Evolutionary conservation across 1,140 invertebrate species (phyloP).

Genomic region (Drosophila gunungcola): DNA sequence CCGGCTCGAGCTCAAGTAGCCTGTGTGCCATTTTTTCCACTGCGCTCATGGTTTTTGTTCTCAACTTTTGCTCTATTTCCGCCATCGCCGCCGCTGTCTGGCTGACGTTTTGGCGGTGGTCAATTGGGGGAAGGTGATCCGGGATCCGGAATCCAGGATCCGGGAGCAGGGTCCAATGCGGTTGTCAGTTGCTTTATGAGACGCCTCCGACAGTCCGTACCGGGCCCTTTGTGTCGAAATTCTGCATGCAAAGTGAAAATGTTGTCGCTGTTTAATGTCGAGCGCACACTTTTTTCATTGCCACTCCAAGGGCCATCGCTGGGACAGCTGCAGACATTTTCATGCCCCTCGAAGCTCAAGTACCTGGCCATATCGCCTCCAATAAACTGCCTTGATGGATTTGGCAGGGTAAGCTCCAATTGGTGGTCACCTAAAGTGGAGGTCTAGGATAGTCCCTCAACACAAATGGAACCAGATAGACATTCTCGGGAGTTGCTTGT

Average conservation of each 20-base stretch:
- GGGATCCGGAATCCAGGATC: background rate
- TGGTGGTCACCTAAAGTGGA: constrained; percentile 23
- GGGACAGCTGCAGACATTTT: constrained; percentile 55
- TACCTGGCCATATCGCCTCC: constrained; percentile 46
- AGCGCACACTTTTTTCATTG: constrained; percentile 54
- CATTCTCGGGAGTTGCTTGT: too few species aligned
- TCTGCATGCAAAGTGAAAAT: constrained; percentile 76
- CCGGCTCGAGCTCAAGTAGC: constrained; percentile 70
- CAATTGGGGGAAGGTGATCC: background rate
- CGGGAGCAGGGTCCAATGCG: constrained; percentile 40
- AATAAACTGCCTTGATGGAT: constrained; percentile 65
- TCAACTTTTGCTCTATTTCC: constrained; percentile 78
- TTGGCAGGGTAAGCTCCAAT: constrained; percentile 65
- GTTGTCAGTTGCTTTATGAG: constrained; percentile 75
- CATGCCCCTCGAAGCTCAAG: background rate
- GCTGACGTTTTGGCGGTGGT: constrained; percentile 60
- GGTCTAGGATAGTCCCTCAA: background rate
- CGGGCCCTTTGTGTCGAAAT: constrained; percentile 70
- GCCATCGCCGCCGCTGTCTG: constrained; percentile 58
- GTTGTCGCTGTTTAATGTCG: constrained; percentile 81
- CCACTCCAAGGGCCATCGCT: constrained; percentile 11
- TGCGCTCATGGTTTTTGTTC: constrained; percentile 43
- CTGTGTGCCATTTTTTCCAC: constrained; percentile 67
- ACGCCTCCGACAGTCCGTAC: constrained; percentile 33
- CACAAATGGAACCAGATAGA: too few species aligned